Evolutionary conservation across 2,113 vertebrate species (phyloP).

Genomic region (Asarcornis scutulata): DNA sequence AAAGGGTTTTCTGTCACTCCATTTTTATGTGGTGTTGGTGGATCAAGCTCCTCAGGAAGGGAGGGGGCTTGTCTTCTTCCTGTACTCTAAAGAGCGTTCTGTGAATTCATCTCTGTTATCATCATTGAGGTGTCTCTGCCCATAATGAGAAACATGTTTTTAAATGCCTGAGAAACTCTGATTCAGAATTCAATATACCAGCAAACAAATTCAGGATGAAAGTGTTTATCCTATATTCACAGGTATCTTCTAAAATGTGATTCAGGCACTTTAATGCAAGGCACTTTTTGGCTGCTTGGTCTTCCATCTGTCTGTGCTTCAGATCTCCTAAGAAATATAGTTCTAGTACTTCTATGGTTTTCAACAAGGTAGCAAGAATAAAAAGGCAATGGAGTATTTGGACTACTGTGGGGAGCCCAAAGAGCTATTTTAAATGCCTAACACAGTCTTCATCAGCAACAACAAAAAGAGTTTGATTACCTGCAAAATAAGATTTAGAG

Average conservation of each 20-base stretch:
- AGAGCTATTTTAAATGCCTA: background rate
- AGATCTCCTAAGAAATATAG: background rate
- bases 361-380: background rate
- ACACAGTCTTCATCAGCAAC: background rate
- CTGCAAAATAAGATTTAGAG: background rate
- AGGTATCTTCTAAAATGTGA: background rate
- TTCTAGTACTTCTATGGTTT: background rate
- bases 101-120: background rate
- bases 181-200: background rate
- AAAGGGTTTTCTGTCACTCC: background rate
- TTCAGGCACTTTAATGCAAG: background rate
- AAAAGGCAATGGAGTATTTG: slow-evolving; percentile 14
- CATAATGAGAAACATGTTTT: background rate
- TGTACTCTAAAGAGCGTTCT: background rate
- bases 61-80: background rate
- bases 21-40: background rate
- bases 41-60: background rate
- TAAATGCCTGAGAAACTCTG: background rate
- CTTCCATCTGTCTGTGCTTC: background rate
- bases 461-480: background rate
- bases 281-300: background rate
- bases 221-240: background rate
- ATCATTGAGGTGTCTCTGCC: background rate
- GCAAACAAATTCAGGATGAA: background rate
- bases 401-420: background rate